Percentiles rank a stretch among this genome's conserved stretches.
Conservation (phyloP, 2,113 vertebrate species). For the Rhombomys opimus region DNA sequence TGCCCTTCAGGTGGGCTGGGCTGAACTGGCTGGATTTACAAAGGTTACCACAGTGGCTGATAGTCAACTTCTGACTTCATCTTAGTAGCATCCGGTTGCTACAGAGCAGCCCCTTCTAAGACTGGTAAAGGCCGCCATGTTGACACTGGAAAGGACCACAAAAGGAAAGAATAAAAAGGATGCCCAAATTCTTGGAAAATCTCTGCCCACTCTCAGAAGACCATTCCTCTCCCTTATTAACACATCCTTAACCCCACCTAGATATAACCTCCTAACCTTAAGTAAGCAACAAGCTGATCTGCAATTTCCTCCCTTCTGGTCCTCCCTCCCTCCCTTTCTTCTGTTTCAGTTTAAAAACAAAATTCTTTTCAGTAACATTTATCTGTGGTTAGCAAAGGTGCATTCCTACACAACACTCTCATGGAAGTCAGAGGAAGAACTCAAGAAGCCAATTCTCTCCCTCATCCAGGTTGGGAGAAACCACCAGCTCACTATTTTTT, state of each 20-base stretch:
- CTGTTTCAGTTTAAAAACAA: too few relatives aligned
- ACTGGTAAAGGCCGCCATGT: not conserved
- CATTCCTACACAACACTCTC: too few relatives aligned
- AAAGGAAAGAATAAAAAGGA: not conserved
- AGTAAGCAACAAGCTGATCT: not conserved
- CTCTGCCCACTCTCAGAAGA: not conserved
- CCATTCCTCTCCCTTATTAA: not conserved
- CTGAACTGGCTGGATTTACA: not conserved
- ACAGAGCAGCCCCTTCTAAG: too few relatives aligned
- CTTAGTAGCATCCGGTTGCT: not conserved
- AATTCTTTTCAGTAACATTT: not conserved
- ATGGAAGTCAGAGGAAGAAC: not conserved
- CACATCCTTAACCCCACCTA: not conserved
- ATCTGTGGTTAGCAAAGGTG: not conserved
- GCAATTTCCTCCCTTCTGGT: too few relatives aligned
- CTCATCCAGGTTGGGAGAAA: not conserved
- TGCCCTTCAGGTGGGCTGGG: not conserved
- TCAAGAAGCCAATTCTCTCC: not conserved
- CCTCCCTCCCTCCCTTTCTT: too few relatives aligned
- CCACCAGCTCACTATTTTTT: too few relatives aligned
- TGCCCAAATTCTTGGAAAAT: not conserved
- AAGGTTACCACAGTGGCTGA: not conserved
- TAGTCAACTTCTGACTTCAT: not conserved
- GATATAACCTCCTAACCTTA: not conserved
- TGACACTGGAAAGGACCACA: not conserved